Evolutionary conservation across 92 coral and sea anemone species (phyloP), one percentile per base, ranked within the genome.

Genomic region (Paramuricea clavata): DNA sequence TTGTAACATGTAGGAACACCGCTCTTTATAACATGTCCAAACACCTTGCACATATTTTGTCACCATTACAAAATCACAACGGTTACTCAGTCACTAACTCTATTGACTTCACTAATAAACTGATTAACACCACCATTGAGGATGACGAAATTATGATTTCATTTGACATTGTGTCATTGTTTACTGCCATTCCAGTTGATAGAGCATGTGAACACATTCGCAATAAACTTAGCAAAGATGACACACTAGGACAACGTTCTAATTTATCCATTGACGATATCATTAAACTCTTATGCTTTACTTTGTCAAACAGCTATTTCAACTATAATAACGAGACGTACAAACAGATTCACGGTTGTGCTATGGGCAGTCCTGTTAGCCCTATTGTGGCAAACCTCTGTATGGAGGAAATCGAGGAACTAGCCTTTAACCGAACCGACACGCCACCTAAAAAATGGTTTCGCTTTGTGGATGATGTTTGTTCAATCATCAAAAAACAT

Each of bases 111-210:
- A 77, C 83, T 49, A 33, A 61, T 5, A 42, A 84, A 67, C 70
- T 89, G 25, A 43, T 65, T 19, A 39, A 23, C 28, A 54, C 65
- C 10, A 62, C 34, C 25, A 83, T 83, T 44, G 13, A 16, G 15
- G 89, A 83, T 12, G 76, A 88, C 49, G 90, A 85, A 78, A 43
- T 62, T 10, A 89, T 89, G 90, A 75, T 78, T 22, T 89, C 90
- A 22, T 85, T 85, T n/a, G 87, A 89, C 30, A 87, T 89, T 19
- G 35, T 70, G 6, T 78, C 89, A 21, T 12, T 47, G 10, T 47
- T 47, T 47, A 47, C 52, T 39, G 44, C 10, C 10, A 39, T 39
- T 39, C 44, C 62, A 76, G 27, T 87, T 85, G 35, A 89, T 89
- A 41, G 70, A 74, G 88, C 83, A 28, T 85, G 83, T 39, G 65